These are phyloP conservation scores for Triops cancriformis DNA, from an alignment of 1,140 invertebrate species.

Conservation along the genomic window DNA sequence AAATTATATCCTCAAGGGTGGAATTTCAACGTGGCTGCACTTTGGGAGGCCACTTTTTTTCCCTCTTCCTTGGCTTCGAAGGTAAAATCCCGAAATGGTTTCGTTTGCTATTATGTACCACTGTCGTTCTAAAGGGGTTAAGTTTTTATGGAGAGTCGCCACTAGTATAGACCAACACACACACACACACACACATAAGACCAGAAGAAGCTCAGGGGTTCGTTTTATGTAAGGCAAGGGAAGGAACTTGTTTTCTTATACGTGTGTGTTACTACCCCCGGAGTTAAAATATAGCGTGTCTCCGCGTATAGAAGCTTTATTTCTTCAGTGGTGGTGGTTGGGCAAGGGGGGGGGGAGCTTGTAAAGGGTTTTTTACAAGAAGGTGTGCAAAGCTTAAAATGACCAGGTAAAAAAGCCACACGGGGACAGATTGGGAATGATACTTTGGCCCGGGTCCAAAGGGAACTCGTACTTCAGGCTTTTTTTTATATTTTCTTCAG, in stretches of 20 bases:
- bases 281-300: background rate
- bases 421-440: background rate
- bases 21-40: no score
- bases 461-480: background rate
- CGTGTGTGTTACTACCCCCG: background rate
- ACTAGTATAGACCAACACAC: background rate
- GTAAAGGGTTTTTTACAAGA: background rate
- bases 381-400: conserved; percentile 4
- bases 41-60: no score
- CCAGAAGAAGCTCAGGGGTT: background rate
- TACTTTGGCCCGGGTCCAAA: background rate
- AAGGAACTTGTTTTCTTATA: background rate
- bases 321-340: background rate
- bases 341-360: background rate
- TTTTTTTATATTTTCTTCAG: background rate
- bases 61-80: no score
- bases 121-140: background rate
- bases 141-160: background rate
- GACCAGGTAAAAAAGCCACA: background rate
- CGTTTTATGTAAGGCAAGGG: background rate
- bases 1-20: no score
- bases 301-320: background rate
- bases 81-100: background rate
- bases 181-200: no score
- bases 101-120: background rate